Evolutionary conservation across 2,888 invertebrate genomes (phyloP).

Genomic region (Mechanitis mazaeus): DNA sequence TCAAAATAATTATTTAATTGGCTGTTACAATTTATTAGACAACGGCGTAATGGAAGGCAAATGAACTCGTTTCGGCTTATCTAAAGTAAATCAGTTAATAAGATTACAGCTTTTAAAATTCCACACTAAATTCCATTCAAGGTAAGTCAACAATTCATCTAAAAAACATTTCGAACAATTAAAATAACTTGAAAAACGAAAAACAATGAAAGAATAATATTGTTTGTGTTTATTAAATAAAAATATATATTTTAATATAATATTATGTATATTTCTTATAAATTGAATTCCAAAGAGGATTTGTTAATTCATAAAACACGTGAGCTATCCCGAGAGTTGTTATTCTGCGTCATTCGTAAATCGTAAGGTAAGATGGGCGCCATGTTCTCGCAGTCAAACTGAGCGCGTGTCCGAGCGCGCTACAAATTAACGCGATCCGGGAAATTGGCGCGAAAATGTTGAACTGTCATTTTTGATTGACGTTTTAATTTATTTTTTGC

Average conservation of each 20-base stretch:
- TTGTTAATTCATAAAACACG: conserved; percentile 32
- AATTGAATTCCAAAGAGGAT: conserved; percentile 2
- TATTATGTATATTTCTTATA: not conserved
- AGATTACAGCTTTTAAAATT: conserved; percentile 12
- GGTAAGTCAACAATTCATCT: conserved; percentile 7
- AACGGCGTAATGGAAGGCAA: conserved; percentile 5
- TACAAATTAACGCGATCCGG: conserved; percentile 50
- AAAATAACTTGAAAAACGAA: no score
- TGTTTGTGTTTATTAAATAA: no score
- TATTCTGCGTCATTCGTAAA: conserved; percentile 68
- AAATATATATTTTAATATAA: no score
- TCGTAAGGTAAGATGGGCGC: conserved; percentile 60
- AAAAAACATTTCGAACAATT: not conserved
- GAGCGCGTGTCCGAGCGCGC: conserved; percentile 55
- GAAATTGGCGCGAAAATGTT: conserved; percentile 75
- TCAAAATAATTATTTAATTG: conserved; percentile 5
- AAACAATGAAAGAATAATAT: no score
- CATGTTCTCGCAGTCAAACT: conserved; percentile 52
- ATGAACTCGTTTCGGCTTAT: conserved; percentile 20
- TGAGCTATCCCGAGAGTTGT: conserved; percentile 42
- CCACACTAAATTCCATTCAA: conserved; percentile 7
- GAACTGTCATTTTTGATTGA: conserved; percentile 52
- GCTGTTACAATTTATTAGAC: not conserved
- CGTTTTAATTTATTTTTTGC: conserved; percentile 41
- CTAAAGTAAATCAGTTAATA: conserved; percentile 19